Evolutionary conservation across 2,888 invertebrate species (phyloP).

Genomic region (Eurytoma californica): DNA sequence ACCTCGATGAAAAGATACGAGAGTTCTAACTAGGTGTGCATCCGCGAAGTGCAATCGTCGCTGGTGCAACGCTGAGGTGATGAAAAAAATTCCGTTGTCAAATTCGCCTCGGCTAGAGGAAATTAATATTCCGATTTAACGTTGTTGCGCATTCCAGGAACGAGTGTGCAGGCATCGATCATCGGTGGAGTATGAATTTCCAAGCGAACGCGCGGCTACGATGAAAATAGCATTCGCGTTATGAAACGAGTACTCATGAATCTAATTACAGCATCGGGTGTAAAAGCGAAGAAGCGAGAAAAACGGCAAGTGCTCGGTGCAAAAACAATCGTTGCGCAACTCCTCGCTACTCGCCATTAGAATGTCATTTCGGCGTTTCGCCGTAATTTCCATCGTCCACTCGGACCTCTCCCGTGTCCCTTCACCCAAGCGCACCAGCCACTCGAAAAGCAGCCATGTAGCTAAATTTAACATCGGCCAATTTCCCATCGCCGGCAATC

Average conservation of each 20-base stretch:
- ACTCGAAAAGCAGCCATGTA: neutral
- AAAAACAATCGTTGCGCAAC: constrained; percentile 28
- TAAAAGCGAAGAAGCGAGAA: constrained; percentile 11
- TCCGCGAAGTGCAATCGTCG: too few species aligned
- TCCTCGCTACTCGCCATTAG: constrained; percentile 22
- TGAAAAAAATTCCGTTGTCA: too few species aligned
- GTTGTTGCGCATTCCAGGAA: too few species aligned
- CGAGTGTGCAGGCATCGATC: neutral
- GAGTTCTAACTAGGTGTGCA: too few species aligned
- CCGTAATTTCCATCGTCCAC: constrained; percentile 24
- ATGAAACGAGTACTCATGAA: constrained; percentile 46
- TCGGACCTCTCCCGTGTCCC: constrained; percentile 12
- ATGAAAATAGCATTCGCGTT: constrained; percentile 40
- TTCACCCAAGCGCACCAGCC: neutral
- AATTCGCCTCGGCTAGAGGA: neutral
- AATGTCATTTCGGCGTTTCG: constrained; percentile 32
- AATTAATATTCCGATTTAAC: neutral
- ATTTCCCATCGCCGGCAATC: neutral
- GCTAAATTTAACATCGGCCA: neutral
- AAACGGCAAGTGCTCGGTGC: neutral
- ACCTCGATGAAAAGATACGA: too few species aligned
- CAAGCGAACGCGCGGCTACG: neutral
- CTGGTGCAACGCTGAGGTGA: too few species aligned
- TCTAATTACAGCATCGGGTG: constrained; percentile 47
- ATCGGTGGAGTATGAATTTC: neutral